Conservation (phyloP, 2,113 vertebrate genomes). For the Nesospiza acunhae region DNA sequence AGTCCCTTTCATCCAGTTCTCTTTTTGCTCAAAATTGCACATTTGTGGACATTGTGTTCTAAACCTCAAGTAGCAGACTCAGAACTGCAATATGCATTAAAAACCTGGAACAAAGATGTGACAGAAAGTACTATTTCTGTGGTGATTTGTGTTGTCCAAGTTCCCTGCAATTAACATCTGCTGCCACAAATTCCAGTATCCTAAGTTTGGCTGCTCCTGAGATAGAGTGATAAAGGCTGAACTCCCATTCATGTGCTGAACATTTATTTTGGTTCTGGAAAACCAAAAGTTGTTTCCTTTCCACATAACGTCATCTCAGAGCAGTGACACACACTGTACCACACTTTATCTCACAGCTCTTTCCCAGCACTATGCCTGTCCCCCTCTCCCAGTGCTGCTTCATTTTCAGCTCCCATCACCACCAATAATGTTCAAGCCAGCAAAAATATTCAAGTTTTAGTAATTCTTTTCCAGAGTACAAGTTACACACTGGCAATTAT, state of each 20-base stretch:
- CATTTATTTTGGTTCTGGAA: not conserved
- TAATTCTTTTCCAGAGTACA: not conserved
- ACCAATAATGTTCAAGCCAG: not conserved
- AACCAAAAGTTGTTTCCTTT: not conserved
- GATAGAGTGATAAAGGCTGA: not conserved
- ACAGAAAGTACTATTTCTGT: not conserved
- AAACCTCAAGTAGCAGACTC: fast-evolving
- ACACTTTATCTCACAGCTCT: not conserved
- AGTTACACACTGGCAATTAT: fast-evolving
- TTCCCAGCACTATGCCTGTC: fast-evolving
- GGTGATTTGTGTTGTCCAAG: not conserved
- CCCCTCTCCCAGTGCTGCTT: not conserved
- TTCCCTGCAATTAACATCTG: not conserved
- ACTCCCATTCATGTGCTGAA: not conserved
- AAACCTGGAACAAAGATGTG: not conserved
- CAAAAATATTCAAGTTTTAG: not conserved
- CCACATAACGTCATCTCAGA: not conserved
- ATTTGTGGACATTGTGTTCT: not conserved
- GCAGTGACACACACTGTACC: fast-evolving
- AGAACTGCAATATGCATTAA: not conserved
- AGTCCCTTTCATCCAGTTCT: not conserved
- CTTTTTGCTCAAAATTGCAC: not conserved
- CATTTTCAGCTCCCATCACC: not conserved
- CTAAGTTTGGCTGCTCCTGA: not conserved
- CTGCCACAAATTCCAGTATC: not conserved